Evolutionary conservation across 2,888 invertebrate genomes (phyloP).

Genomic region (Drosophila atroscutellata): DNA sequence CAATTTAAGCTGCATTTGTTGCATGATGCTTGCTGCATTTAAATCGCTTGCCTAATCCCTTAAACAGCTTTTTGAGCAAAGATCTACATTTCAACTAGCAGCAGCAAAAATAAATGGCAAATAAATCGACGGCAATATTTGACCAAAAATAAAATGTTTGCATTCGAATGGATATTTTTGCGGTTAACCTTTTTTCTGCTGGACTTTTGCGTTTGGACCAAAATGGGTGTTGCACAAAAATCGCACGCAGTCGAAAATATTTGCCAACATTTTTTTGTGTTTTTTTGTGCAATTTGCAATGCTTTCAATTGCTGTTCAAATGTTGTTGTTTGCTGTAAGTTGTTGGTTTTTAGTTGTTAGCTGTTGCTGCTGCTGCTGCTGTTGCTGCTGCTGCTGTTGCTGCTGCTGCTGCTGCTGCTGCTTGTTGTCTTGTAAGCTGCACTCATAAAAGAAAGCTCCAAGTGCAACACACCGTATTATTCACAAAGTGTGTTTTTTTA

Average conservation of each 20-base stretch:
- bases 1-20: constrained; percentile 26
- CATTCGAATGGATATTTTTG: constrained; percentile 12
- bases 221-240: constrained; percentile 18
- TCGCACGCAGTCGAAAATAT: constrained; percentile 38
- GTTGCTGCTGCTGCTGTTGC: not conserved
- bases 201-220: not conserved
- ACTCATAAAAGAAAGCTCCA: not conserved
- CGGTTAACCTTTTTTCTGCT: not conserved
- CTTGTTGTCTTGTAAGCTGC: constrained; percentile 4
- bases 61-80: constrained; percentile 34
- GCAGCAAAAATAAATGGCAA: not conserved
- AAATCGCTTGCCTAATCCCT: constrained; percentile 17
- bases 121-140: constrained; percentile 7
- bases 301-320: constrained; percentile 36
- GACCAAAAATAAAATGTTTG: constrained; percentile 12
- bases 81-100: constrained; percentile 13
- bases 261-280: constrained; percentile 16
- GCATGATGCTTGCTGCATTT: constrained; percentile 17
- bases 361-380: not conserved
- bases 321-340: constrained; percentile 25
- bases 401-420: not conserved
- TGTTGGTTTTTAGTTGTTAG: constrained; percentile 6
- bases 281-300: constrained; percentile 33
- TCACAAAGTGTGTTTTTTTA: not conserved
- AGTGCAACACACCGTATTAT: not conserved